Evolutionary conservation across 2,797 vertebrate species (phyloP).

Genomic region (Xenops minutus): DNA sequence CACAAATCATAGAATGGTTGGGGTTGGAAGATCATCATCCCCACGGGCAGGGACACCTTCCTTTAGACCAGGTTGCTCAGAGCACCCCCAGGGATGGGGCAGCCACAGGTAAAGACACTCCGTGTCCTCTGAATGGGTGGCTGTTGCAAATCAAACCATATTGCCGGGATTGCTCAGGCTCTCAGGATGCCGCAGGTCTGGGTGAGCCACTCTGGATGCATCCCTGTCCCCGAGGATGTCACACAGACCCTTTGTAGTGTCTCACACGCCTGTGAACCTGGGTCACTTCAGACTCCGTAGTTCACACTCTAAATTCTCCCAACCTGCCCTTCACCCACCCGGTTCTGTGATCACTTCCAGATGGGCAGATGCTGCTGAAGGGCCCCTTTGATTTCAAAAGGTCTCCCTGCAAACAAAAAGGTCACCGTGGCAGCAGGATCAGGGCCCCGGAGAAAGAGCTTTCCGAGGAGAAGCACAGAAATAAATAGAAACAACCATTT

Average conservation of each 20-base stretch:
- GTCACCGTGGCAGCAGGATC: slow-evolving; percentile 28
- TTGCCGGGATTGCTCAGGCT: accelerated
- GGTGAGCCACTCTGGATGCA: accelerated
- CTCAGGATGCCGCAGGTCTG: accelerated
- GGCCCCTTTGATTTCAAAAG: slow-evolving; percentile 47
- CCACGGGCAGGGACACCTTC: background rate
- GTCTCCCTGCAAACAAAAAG: slow-evolving; percentile 50
- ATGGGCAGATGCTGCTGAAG: slow-evolving; percentile 46
- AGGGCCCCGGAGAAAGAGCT: background rate
- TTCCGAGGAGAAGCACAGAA: background rate
- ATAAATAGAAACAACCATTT: background rate
- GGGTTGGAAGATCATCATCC: background rate
- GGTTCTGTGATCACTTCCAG: slow-evolving; percentile 6
- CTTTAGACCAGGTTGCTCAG: background rate
- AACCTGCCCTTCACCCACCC: background rate
- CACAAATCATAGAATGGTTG: background rate
- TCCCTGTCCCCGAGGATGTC: background rate
- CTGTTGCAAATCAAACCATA: accelerated
- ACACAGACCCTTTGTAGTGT: accelerated
- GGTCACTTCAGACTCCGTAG: background rate
- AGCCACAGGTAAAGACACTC: background rate
- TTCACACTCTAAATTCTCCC: background rate
- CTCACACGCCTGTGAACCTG: accelerated
- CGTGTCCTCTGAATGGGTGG: accelerated
- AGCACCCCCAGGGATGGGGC: background rate